These are phyloP conservation scores for Pantherophis alleghaniensis DNA, from an alignment of 2,797 vertebrate genomes.

Conservation along the genomic window DNA sequence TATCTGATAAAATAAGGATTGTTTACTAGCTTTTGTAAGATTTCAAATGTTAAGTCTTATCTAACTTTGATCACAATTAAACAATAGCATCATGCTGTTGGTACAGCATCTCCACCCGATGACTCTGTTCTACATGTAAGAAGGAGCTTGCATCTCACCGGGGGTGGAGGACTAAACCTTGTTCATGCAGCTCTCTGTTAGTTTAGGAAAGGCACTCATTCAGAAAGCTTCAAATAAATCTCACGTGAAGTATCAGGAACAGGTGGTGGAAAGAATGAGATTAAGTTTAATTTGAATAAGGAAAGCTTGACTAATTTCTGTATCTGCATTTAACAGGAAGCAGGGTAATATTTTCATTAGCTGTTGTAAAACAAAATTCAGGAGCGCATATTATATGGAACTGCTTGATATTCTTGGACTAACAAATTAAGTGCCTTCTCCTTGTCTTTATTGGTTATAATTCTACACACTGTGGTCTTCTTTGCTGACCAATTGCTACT, in stretches of 20 bases:
- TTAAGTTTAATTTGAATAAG: constrained; percentile 40
- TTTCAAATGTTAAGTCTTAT: neutral
- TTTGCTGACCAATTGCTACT: constrained; percentile 28
- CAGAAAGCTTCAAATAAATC: constrained; percentile 29
- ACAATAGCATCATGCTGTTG: neutral
- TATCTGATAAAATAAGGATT: neutral
- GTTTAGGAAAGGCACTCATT: constrained; percentile 5
- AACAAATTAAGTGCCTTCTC: constrained; percentile 28
- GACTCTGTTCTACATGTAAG: neutral
- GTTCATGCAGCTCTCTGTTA: neutral
- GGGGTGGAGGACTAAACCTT: neutral
- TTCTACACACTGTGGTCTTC: neutral
- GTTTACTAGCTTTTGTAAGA: neutral
- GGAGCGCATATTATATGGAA: constrained; percentile 26
- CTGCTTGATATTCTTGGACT: constrained; percentile 10
- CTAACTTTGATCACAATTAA: neutral
- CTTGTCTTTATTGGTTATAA: neutral
- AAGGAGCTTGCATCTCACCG: neutral
- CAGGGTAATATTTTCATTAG: constrained; percentile 28
- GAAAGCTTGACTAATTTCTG: constrained; percentile 35
- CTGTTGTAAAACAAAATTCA: constrained; percentile 18
- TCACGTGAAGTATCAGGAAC: constrained; percentile 21
- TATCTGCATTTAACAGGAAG: constrained; percentile 26
- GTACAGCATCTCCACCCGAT: neutral
- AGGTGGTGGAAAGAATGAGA: constrained; percentile 32